Percentiles rank a stretch among this genome's conserved stretches.
These are phyloP conservation scores for Enteromius radiatus DNA, from an alignment of 2,797 vertebrate species.

Conservation along the genomic window DNA sequence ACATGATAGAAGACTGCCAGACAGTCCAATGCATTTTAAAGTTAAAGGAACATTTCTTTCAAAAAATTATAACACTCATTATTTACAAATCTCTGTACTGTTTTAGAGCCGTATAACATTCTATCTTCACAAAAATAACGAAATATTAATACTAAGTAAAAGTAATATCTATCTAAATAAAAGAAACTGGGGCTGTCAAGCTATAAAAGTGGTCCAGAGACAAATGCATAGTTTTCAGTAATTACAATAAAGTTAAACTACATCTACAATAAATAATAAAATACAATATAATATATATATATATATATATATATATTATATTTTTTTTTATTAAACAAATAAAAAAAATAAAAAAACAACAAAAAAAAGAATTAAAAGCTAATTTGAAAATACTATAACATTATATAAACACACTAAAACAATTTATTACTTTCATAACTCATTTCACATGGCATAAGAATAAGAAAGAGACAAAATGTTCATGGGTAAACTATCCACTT, in stretches of 20 bases:
- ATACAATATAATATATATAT: neutral
- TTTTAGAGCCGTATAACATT: neutral
- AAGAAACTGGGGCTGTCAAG: neutral
- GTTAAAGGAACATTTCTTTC: constrained; percentile 14
- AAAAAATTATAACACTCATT: neutral
- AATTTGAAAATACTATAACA: neutral
- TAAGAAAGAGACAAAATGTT: neutral
- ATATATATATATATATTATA: no score
- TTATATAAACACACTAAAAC: neutral
- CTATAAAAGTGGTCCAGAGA: neutral
- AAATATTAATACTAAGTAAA: no score
- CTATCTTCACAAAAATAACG: neutral
- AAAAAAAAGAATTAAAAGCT: neutral
- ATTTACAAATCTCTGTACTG: neutral
- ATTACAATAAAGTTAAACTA: neutral
- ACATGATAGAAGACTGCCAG: constrained; percentile 29
- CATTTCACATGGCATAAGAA: neutral
- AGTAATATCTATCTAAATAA: no score
- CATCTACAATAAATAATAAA: neutral
- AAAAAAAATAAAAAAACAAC: neutral
- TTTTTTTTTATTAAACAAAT: neutral
- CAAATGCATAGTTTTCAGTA: neutral
- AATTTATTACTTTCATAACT: neutral
- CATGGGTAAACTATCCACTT: neutral
- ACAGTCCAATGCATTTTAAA: constrained; percentile 41